These are phyloP conservation scores for Nothura maculosa DNA, from an alignment of 2,797 vertebrate genomes.

Conservation along the genomic window DNA sequence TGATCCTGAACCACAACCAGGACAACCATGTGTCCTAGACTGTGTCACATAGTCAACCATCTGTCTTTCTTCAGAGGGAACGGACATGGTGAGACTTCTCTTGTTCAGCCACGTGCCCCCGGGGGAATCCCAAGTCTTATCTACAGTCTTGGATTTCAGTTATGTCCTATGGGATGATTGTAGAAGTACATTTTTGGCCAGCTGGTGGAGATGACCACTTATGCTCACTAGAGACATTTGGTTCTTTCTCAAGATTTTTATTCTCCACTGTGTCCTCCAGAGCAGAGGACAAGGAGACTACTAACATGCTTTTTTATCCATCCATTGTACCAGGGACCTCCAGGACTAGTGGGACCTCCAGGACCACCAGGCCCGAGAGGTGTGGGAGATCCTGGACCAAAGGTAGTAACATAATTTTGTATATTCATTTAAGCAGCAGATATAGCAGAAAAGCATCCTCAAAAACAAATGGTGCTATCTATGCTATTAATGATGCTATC, in stretches of 20 bases:
- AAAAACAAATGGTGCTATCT: fast-evolving
- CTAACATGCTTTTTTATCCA: background rate
- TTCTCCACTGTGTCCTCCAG: background rate
- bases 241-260: background rate
- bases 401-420: slow-evolving; percentile 76
- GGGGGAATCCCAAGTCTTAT: background rate
- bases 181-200: background rate
- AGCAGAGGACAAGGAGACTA: background rate
- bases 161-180: background rate
- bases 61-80: background rate
- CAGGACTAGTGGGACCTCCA: slow-evolving; percentile 81
- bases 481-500: too few species aligned
- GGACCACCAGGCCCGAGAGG: slow-evolving; percentile 86
- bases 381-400: slow-evolving; percentile 87
- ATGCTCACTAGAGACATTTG: background rate
- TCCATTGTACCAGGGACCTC: slow-evolving; percentile 80
- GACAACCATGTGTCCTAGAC: too few species aligned
- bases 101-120: background rate
- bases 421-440: background rate
- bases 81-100: background rate
- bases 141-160: background rate
- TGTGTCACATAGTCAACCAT: too few species aligned
- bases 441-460: background rate
- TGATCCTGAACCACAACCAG: too few species aligned
- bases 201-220: background rate